These are phyloP conservation scores for Procapra przewalskii DNA, from an alignment of 2,113 vertebrate species.

Conservation along the genomic window DNA sequence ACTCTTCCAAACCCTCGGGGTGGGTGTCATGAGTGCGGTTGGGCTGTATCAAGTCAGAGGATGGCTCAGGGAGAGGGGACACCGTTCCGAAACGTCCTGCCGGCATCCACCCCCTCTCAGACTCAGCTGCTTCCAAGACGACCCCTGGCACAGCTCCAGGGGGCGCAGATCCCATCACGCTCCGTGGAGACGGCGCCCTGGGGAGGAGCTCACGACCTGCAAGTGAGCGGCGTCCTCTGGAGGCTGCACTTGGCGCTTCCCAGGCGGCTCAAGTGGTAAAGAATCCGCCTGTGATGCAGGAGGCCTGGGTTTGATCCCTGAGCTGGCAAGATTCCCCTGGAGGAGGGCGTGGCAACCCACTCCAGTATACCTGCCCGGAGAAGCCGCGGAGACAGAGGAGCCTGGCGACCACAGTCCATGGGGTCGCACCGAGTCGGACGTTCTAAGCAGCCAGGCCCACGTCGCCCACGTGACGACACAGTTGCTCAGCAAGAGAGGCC, in stretches of 20 bases:
- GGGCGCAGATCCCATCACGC: not conserved
- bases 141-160: not conserved
- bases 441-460: rapidly evolving
- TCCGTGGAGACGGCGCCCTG: not conserved
- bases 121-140: not conserved
- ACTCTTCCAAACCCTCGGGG: not conserved
- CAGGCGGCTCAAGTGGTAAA: not conserved
- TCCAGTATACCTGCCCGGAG: not conserved
- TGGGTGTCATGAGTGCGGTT: rapidly evolving
- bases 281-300: not conserved
- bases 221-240: rapidly evolving
- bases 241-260: not conserved
- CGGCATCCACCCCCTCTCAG: rapidly evolving
- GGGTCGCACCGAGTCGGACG: not conserved
- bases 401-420: not conserved
- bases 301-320: not conserved
- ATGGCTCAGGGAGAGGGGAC: no score
- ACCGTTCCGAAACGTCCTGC: rapidly evolving
- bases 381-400: not conserved
- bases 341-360: not conserved
- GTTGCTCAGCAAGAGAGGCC: not conserved
- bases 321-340: not conserved
- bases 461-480: rapidly evolving
- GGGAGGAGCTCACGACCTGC: no score
- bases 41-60: not conserved